These are phyloP conservation scores for Diplazon laetatorius DNA, from an alignment of 2,888 invertebrate genomes.

Conservation along the genomic window DNA sequence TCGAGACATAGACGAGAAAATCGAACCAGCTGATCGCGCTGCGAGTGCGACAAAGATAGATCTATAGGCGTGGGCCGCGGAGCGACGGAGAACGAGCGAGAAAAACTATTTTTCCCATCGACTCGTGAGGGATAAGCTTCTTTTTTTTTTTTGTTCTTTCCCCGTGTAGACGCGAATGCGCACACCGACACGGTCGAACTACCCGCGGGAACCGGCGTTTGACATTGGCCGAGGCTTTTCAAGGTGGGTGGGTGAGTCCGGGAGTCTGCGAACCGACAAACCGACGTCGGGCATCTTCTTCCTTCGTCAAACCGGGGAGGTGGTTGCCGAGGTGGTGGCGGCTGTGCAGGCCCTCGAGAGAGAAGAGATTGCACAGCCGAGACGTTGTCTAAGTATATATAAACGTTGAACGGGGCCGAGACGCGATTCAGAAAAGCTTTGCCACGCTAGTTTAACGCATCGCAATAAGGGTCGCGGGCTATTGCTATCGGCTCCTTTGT, in stretches of 20 bases:
- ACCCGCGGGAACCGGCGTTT: conserved; percentile 40
- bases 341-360: conserved; percentile 71
- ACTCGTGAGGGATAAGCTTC: too few relatives aligned
- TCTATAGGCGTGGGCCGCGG: too few relatives aligned
- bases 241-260: conserved; percentile 7
- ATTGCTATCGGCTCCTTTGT: too few relatives aligned
- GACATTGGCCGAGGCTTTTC: conserved; percentile 24
- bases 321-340: conserved; percentile 69
- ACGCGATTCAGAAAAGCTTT: conserved; percentile 81
- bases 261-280: conserved; percentile 37
- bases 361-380: too few relatives aligned
- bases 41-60: too few relatives aligned
- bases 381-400: conserved; percentile 82
- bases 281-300: conserved; percentile 67
- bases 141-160: too few relatives aligned
- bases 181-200: conserved; percentile 40
- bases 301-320: too few relatives aligned
- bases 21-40: too few relatives aligned
- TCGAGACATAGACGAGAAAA: too few relatives aligned
- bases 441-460: conserved; percentile 77
- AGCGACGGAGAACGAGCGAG: too few relatives aligned
- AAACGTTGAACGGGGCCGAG: conserved; percentile 79
- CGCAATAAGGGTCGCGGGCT: conserved; percentile 67
- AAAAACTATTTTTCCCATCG: too few relatives aligned
- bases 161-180: conserved; percentile 66